Percentiles rank a stretch among this genome's conserved stretches.
These are phyloP conservation scores for Tragopan temminckii DNA, from an alignment of 2,797 vertebrate genomes.

Conservation along the genomic window DNA sequence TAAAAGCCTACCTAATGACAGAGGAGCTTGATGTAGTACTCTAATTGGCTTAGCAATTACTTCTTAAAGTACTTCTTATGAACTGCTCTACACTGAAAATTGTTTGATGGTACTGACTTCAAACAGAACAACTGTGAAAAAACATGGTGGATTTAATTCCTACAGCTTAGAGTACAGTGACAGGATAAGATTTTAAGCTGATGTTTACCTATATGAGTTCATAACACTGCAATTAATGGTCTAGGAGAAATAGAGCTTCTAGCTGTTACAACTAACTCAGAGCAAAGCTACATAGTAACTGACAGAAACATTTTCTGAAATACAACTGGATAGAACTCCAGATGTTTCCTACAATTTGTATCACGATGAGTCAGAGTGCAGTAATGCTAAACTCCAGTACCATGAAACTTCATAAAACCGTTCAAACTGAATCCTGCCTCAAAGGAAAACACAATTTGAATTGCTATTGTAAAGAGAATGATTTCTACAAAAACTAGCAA, in stretches of 20 bases:
- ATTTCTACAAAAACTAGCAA: not conserved
- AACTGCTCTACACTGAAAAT: not conserved
- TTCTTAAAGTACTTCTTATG: not conserved
- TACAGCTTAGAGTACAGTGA: not conserved
- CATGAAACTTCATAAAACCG: not conserved
- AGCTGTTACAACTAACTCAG: not conserved
- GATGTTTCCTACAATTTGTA: not conserved
- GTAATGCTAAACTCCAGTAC: not conserved
- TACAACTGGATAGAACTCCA: not conserved
- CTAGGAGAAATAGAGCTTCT: not conserved
- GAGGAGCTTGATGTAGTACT: not conserved
- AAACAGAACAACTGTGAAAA: not conserved
- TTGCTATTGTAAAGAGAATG: not conserved
- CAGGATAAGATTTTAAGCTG: conserved; percentile 22
- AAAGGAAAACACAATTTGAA: not conserved
- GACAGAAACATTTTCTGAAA: not conserved
- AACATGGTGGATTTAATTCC: not conserved
- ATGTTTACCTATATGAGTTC: not conserved
- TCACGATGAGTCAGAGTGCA: not conserved
- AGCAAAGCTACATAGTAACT: not conserved
- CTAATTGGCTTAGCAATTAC: not conserved
- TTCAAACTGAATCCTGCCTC: not conserved
- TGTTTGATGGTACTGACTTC: not conserved
- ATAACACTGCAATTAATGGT: not conserved
- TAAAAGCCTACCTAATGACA: not conserved